These are phyloP conservation scores for Catamblyrhynchus diadema DNA, from an alignment of 2,797 vertebrate genomes.

Conservation along the genomic window DNA sequence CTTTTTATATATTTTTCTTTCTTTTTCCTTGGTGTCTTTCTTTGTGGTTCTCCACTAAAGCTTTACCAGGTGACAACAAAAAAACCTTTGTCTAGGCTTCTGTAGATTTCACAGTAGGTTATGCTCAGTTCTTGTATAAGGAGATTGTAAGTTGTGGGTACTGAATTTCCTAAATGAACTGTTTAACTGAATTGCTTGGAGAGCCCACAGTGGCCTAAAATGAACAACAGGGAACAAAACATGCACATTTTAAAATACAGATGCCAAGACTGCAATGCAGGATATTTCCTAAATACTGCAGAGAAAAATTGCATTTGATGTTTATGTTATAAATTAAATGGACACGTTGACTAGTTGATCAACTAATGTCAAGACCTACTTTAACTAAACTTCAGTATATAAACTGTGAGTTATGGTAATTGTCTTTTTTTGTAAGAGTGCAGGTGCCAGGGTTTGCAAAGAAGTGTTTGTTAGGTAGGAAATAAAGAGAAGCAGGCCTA, in stretches of 20 bases:
- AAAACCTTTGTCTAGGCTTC: background rate
- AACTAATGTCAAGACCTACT: background rate
- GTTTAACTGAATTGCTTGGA: background rate
- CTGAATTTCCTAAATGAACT: background rate
- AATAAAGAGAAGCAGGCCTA: background rate
- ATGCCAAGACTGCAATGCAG: background rate
- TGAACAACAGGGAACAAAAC: background rate
- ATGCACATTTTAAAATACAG: background rate
- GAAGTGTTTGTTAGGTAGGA: background rate
- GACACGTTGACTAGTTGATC: background rate
- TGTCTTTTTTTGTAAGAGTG: background rate
- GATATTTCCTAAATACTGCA: background rate
- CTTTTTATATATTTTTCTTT: no score
- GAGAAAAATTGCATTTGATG: background rate
- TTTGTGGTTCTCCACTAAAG: background rate
- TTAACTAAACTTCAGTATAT: background rate
- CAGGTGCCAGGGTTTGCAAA: accelerated
- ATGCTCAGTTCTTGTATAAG: background rate
- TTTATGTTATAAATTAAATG: background rate
- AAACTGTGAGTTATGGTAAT: background rate
- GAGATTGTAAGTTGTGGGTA: background rate
- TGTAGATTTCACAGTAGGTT: background rate
- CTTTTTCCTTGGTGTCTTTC: background rate
- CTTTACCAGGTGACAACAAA: slow-evolving; percentile 8
- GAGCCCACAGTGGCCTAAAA: background rate